Evolutionary conservation across 35 echinoderm and acorn worm species (phyloP).

Genomic region (Chiridota heheva): DNA sequence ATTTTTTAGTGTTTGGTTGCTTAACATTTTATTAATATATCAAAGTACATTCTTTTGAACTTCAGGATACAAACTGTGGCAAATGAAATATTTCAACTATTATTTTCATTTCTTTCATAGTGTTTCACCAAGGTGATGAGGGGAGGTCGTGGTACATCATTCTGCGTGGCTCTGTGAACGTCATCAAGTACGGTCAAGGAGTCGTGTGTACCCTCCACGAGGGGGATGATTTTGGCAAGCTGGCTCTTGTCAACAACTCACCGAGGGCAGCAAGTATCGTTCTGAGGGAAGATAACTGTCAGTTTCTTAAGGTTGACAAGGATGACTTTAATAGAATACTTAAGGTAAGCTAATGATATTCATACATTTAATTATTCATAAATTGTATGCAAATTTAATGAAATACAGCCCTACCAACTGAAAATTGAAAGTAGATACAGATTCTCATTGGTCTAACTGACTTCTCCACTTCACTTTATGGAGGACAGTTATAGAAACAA

Average conservation of each 20-base stretch:
- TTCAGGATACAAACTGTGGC: neutral
- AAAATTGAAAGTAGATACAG: too few species aligned
- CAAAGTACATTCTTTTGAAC: too few species aligned
- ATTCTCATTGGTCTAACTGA: too few species aligned
- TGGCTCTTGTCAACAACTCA: slow-evolving; percentile 89
- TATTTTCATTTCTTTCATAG: slow-evolving; percentile 34
- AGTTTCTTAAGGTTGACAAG: slow-evolving; percentile 92
- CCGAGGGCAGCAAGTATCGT: slow-evolving; percentile 91
- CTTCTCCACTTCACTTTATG: too few species aligned
- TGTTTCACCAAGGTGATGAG: slow-evolving; percentile 97
- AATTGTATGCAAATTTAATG: too few species aligned
- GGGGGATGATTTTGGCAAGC: slow-evolving; percentile 96
- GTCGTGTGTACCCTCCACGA: slow-evolving; percentile 94
- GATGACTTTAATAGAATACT: slow-evolving; percentile 94
- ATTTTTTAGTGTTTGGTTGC: too few species aligned
- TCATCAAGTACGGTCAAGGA: slow-evolving; percentile 95
- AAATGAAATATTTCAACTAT: neutral
- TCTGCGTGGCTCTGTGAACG: slow-evolving; percentile 84
- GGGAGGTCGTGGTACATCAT: slow-evolving; percentile 98
- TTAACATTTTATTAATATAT: too few species aligned
- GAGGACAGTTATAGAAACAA: too few species aligned
- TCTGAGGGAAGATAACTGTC: slow-evolving; percentile 89
- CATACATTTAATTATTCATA: neutral
- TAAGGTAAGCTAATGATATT: slow-evolving; percentile 47
- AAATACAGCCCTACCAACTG: too few species aligned